These are phyloP conservation scores for Sinocyclocheilus anshuiensis DNA, from an alignment of 2,113 vertebrate genomes.

Conservation along the genomic window DNA sequence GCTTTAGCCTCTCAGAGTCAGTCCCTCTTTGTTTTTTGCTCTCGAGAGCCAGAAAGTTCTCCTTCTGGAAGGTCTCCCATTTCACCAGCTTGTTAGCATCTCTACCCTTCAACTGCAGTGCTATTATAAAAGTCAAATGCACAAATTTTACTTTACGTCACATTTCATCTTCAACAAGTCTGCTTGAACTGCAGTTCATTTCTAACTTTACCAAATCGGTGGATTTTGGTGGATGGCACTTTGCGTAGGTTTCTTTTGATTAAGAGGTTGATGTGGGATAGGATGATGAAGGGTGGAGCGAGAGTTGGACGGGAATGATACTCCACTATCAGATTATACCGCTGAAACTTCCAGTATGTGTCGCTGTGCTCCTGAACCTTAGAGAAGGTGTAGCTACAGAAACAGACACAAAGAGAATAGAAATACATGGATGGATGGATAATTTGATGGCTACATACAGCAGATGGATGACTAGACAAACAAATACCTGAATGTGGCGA, in stretches of 20 bases:
- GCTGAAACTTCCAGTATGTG: conserved; percentile 91
- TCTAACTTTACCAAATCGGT: conserved; percentile 67
- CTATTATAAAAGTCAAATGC: conserved; percentile 58
- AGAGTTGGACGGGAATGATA: conserved; percentile 84
- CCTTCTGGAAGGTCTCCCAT: conserved; percentile 88
- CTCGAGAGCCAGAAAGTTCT: conserved; percentile 79
- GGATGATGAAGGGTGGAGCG: conserved; percentile 86
- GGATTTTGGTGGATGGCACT: conserved; percentile 67
- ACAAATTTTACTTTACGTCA: not conserved
- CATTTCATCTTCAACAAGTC: not conserved
- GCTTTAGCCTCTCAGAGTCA: conserved; percentile 82
- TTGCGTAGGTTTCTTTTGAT: conserved; percentile 73
- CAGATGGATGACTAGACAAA: not conserved
- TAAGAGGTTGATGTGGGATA: conserved; percentile 84
- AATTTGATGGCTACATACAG: too few relatives aligned
- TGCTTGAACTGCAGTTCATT: not conserved
- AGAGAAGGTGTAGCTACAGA: conserved; percentile 83
- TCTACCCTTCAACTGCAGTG: conserved; percentile 67
- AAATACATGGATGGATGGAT: not conserved
- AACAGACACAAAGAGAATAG: not conserved
- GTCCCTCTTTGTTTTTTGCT: conserved; percentile 79
- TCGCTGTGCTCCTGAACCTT: conserved; percentile 89
- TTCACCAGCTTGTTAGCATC: conserved; percentile 78
- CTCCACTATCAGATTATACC: conserved; percentile 86
- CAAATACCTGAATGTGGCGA: conserved; percentile 90